Evolutionary conservation across 1,140 invertebrate species (phyloP), one percentile per base, ranked within the genome.

Genomic region (Vanessa atalanta): DNA sequence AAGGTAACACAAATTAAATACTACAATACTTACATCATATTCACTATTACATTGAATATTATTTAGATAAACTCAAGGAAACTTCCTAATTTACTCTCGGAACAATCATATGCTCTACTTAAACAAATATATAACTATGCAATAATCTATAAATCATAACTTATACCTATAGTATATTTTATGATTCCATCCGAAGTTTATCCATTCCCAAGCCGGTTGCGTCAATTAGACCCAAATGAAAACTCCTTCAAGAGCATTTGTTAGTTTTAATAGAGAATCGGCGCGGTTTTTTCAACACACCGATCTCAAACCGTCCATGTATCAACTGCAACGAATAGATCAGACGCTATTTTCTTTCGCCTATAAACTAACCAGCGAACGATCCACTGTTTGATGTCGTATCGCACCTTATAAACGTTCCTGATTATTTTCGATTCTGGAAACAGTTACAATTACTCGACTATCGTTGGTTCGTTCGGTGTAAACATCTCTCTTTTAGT

Each of bases 381-480:
- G 61, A 67, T 67, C 71, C 74, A 80, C 87, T 88, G 88, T 78
- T 84, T 64, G 83, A 70, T 84, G 81, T 91, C 89, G 81, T 71
- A 79, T 90, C 83, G 80, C 89, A 87, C 87, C 80, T 84, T 87
- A 80, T 88, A 86, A 83, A 81, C 82, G 78, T 75, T 75, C 74
- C 69, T 80, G 84, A 90, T 89, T 85, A 90, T 89, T 89, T 81
- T 85, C 68, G 78, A 84, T 83, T 81, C 75, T 79, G 73, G 83
- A 88, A 88, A 88, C 84, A 85, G 88, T 90, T 91, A 89, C 88
- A 89, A 88, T 89, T 84, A 82, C 82, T 75, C 77, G 82, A 81
- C 83, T 88, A 87, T 86, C 86, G 83, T 71, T 82, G 57, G 72
- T 64, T 67, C 72, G 57, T 50, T 75, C 64, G 60, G 77, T 70